Evolutionary conservation across 2,113 vertebrate genomes (phyloP), one percentile per base, ranked within the genome.

Genomic region (Nesoenas mayeri): DNA sequence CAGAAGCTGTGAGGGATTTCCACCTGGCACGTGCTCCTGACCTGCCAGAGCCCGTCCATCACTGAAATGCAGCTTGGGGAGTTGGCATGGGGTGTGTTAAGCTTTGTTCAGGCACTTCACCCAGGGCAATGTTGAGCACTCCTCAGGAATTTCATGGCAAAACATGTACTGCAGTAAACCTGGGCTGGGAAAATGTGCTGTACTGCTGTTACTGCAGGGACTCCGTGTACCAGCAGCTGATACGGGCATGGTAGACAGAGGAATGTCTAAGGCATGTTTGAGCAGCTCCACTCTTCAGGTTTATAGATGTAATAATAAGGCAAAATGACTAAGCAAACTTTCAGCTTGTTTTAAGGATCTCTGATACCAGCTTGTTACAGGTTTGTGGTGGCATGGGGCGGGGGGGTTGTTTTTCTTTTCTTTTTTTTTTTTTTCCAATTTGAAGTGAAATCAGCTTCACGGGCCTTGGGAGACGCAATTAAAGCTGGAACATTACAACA

Each of bases 401-500:
- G 42, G 12, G 40, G 40, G 40, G 42, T 44, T 44, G 15, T 44
- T 44, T 16, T 16, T 15, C 3, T 19, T 11, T 15, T 10, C 3
- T 48, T 0, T 5, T 18, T 11, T 42, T 54, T n/a, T n/a, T 22
- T 40, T 56, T 25, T 21, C 4, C 12, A 31, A 47, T 72, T 82
- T 82, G 26, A 75, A 56, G 18, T 74, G 53, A 79, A 89, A 60
- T 79, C 57, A 22, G 22, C 44, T 47, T 66, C 61, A 71, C 29
- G 44, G 70, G 38, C 34, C 6, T 89, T 79, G 64, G 34, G 79
- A 85, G 32, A 24, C 44, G 8, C 11, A 24, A 48, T 34, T 38
- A 57, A 34, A 51, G 17, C 28, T 89, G 58, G 69, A 93, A 88
- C 18, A 38, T 65, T 88, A 91, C 18, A 92, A 83, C 21, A 24